Percentiles rank a stretch among this genome's conserved stretches.
Evolutionary conservation across 2,888 invertebrate species (phyloP).

Genomic region (Acanthosepion esculentum): DNA sequence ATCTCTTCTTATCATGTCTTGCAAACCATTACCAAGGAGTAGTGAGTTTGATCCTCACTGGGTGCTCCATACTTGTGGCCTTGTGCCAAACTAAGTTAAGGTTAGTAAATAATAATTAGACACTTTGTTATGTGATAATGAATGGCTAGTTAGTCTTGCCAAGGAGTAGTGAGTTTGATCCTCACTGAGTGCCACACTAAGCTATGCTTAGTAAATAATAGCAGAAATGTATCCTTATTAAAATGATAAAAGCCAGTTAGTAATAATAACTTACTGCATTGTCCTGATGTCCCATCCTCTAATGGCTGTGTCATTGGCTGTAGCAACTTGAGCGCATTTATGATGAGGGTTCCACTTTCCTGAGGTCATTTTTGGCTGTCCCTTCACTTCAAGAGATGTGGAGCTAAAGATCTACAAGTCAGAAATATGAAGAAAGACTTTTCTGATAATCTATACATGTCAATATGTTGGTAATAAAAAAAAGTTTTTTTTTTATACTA

Average conservation of each 20-base stretch:
- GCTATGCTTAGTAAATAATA: background rate
- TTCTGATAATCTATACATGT: background rate
- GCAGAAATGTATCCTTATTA: background rate
- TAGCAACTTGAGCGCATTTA: slow-evolving; percentile 87
- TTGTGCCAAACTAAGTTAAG: background rate
- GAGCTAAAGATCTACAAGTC: slow-evolving; percentile 63
- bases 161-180: too few relatives aligned
- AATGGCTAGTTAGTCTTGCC: too few relatives aligned
- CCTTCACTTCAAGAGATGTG: slow-evolving; percentile 80
- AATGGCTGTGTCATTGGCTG: slow-evolving; percentile 88
- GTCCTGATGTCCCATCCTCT: slow-evolving; percentile 90
- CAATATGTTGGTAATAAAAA: background rate
- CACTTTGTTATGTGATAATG: too few relatives aligned
- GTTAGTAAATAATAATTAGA: background rate
- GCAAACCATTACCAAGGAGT: too few relatives aligned
- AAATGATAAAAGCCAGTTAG: too few relatives aligned
- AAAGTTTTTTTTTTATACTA: too few relatives aligned
- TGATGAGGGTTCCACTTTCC: slow-evolving; percentile 98
- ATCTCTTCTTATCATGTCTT: too few relatives aligned
- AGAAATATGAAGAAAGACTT: background rate
- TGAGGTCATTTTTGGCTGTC: slow-evolving; percentile 85
- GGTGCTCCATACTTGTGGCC: too few relatives aligned
- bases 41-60: too few relatives aligned
- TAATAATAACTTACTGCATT: slow-evolving; percentile 76
- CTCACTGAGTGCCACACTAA: background rate